A percentile compares a stretch with the other conserved stretches of the same genome.
Conservation (phyloP, 1,140 invertebrate species). For the Heliconius himera region DNA sequence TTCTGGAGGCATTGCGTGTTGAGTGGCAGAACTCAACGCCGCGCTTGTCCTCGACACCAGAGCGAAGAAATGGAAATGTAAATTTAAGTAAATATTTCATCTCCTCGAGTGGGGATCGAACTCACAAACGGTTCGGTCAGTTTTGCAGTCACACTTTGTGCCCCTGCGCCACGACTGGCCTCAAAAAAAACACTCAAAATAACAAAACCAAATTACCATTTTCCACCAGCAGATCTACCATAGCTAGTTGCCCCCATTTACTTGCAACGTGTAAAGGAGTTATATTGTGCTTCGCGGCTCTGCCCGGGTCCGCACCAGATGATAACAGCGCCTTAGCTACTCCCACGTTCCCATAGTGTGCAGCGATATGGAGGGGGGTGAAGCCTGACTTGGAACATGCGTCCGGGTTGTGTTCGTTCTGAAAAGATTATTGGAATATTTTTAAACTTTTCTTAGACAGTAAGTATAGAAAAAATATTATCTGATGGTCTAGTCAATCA, state of each 20-base stretch:
- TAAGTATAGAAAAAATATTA: too few species aligned
- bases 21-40: too few species aligned
- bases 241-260: slow-evolving; percentile 97
- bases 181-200: neutral
- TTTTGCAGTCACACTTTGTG: too few species aligned
- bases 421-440: slow-evolving; percentile 29
- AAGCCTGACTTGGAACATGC: slow-evolving; percentile 98
- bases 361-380: slow-evolving; percentile 98
- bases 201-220: slow-evolving; percentile 55
- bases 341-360: slow-evolving; percentile 98
- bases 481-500: too few species aligned
- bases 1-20: too few species aligned
- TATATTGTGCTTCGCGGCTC: slow-evolving; percentile 96
- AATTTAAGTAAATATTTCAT: too few species aligned
- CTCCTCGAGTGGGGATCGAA: too few species aligned
- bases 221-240: slow-evolving; percentile 88
- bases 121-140: too few species aligned
- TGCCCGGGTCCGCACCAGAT: slow-evolving; percentile 97
- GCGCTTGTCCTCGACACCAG: too few species aligned
- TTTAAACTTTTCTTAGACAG: too few species aligned
- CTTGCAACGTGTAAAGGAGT: slow-evolving; percentile 96
- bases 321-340: slow-evolving; percentile 95
- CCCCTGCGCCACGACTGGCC: too few species aligned
- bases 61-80: too few species aligned
- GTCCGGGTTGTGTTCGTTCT: slow-evolving; percentile 97